Evolutionary conservation across 92 coral and sea anemone species (phyloP).

Genomic region (Epizoanthus scotinus): DNA sequence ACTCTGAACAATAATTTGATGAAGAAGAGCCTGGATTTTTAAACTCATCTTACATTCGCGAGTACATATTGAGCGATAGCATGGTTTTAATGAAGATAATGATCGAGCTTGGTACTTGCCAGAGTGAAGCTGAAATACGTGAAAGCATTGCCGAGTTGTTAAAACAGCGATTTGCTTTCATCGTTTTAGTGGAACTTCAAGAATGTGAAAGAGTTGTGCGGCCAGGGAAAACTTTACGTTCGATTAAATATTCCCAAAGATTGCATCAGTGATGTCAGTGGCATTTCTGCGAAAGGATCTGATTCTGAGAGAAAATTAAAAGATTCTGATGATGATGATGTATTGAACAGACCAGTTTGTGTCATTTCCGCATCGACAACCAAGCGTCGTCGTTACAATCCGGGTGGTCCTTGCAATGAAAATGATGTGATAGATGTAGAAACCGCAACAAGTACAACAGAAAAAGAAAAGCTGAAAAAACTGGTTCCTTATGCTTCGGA

Average conservation of each 20-base stretch:
- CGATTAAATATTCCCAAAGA: conserved; percentile 62
- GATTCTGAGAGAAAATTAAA: conserved; percentile 36
- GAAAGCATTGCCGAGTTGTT: conserved; percentile 46
- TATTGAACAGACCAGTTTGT: background rate
- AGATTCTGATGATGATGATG: conserved; percentile 26
- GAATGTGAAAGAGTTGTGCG: conserved; percentile 64
- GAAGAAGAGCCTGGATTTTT: conserved; percentile 23
- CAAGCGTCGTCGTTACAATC: too few relatives aligned
- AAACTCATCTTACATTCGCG: conserved; percentile 5
- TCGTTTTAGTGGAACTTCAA: conserved; percentile 60
- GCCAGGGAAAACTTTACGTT: conserved; percentile 69
- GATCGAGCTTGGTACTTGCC: conserved; percentile 45
- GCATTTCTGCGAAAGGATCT: conserved; percentile 16
- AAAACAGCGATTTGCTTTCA: conserved; percentile 57
- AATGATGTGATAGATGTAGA: too few relatives aligned
- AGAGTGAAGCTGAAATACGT: conserved; percentile 51
- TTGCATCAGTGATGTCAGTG: conserved; percentile 41
- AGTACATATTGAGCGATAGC: conserved; percentile 43
- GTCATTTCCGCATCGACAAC: too few relatives aligned
- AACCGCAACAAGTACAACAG: background rate
- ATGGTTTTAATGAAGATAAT: conserved; percentile 46
- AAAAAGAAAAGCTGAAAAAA: conserved; percentile 48
- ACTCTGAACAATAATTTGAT: conserved; percentile 21
- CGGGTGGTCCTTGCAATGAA: too few relatives aligned
- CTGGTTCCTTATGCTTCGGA: conserved; percentile 60